Percentiles rank a stretch among this genome's conserved stretches.
These are phyloP conservation scores for Carlito syrichta DNA, from an alignment of 2,113 vertebrate species.

Conservation along the genomic window DNA sequence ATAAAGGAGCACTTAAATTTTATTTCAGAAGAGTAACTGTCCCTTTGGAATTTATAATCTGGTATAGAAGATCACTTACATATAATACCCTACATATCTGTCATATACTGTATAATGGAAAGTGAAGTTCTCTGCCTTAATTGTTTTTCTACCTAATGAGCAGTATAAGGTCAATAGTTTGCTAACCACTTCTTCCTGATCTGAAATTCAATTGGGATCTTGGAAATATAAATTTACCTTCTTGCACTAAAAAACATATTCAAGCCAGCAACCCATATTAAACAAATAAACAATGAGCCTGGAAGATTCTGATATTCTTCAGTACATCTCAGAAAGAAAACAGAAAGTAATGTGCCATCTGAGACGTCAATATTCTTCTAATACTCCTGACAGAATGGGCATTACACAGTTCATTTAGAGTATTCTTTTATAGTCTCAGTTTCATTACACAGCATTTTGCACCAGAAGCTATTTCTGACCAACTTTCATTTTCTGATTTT, in stretches of 20 bases:
- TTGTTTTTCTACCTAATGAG: conserved; percentile 21
- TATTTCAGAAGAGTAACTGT: neutral
- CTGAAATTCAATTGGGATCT: neutral
- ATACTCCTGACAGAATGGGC: neutral
- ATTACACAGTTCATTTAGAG: neutral
- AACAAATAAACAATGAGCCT: neutral
- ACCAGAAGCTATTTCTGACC: neutral
- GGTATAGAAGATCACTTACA: neutral
- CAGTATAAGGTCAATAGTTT: neutral
- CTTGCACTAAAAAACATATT: neutral
- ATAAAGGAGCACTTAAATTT: neutral
- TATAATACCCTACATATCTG: neutral
- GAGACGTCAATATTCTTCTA: neutral
- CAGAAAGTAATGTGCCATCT: neutral
- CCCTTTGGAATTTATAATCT: conserved; percentile 4
- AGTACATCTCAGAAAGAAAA: neutral
- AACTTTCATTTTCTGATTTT: neutral
- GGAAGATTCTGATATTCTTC: neutral
- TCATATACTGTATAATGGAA: neutral
- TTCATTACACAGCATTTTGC: neutral
- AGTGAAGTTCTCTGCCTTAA: neutral
- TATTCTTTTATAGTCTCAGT: neutral
- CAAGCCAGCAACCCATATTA: neutral
- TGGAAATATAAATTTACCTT: neutral
- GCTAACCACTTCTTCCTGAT: neutral